Evolutionary conservation across 1,140 invertebrate species (phyloP).

Genomic region (Bombus impatiens): DNA sequence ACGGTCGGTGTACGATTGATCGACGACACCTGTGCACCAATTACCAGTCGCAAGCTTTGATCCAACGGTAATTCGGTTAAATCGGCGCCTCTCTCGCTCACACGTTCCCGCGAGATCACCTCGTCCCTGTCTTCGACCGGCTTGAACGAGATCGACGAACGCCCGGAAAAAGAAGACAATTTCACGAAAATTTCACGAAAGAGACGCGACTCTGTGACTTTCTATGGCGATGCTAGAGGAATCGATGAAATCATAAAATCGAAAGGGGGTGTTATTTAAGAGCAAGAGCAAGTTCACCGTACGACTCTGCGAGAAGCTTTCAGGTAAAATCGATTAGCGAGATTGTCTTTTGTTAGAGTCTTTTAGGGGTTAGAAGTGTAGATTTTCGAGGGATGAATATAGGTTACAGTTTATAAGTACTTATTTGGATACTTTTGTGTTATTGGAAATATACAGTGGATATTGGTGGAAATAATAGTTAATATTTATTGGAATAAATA

Average conservation of each 20-base stretch:
- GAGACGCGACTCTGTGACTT: background rate
- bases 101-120: background rate
- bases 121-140: conserved; percentile 11
- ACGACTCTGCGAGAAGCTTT: background rate
- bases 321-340: background rate
- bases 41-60: conserved; percentile 73
- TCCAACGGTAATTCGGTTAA: conserved; percentile 75
- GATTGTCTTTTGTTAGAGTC: background rate
- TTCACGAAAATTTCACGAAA: background rate
- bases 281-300: background rate
- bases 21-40: conserved; percentile 72
- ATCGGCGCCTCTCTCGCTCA: conserved; percentile 50
- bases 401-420: background rate
- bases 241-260: background rate
- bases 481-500: background rate
- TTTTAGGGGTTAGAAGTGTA: background rate
- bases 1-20: conserved; percentile 72
- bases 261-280: background rate
- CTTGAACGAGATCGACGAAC: background rate
- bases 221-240: no score
- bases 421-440: no score
- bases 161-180: background rate
- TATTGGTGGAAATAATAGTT: background rate
- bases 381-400: background rate
- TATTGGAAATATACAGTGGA: background rate